Base-by-base conservation (phyloP, 1,140 invertebrate genomes). In the Hycleus cichorii region DNA sequence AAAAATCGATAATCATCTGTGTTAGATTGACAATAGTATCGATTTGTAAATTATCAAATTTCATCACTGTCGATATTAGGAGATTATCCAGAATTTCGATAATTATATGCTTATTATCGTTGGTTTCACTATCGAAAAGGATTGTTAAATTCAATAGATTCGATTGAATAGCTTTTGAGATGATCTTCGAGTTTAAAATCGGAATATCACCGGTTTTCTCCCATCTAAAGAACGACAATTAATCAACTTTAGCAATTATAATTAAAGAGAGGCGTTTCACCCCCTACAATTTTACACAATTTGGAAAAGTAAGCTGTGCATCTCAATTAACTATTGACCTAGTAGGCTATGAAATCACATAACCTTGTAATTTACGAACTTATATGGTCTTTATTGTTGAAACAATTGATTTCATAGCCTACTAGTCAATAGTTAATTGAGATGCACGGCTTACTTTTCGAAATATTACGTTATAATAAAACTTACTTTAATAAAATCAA, bases 1-100 rank as follows among this genome's bases (percentile, higher is more conserved):
- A 90, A 72, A 89, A 90, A 64, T 84, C 81, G 1, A 89, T 82
- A 18, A 83, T 81, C 0, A 86, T 81, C 61, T 83, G 79, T 0
- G 85, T 83, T 3, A 89, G 72, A 71, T 85, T 88, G 27, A 87
- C 59, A 43, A 73, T 72, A 4, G 80, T 73, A 63, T 78, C 73
- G 43, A 81, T 66, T 27, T 75, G 77, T 5, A 74, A 69, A 25
- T 53, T 67, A 48, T 68, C 66, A 32, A 64, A 60, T 60, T 59
- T 58, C 68, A 62, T 66, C 12, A 39, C 59, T 9, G 67, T 67
- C 2, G 74, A 71, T n/a, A 74, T 68, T 57, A 73, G 69, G 10
- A 80, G 66, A 12, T 72, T 58, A 63, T 78, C 71, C 27, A 81
- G 63, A 32, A 78, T 74, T 52, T 74, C 69, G 4, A 73, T 72